Percentiles rank a stretch among this genome's conserved stretches.
Conservation (phyloP, 2,797 vertebrate species). For the Sardinella longiceps region DNA sequence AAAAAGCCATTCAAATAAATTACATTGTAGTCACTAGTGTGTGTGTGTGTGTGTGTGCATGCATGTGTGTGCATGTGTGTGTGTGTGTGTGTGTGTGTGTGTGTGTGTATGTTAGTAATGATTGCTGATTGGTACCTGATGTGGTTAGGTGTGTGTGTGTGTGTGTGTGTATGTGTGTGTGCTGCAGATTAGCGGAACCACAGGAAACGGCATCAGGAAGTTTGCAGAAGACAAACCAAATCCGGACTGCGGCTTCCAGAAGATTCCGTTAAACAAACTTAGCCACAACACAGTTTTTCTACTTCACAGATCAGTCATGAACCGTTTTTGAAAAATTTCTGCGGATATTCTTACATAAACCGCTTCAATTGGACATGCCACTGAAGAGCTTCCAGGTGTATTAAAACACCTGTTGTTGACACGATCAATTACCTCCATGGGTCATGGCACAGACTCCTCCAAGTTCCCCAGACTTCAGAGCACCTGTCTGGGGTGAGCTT, state of each 20-base stretch:
- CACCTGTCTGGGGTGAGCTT: conserved; percentile 32
- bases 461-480: not conserved
- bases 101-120: not conserved
- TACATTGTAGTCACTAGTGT: not conserved
- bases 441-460: not conserved
- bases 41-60: not conserved
- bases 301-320: not conserved
- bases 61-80: not conserved
- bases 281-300: not conserved
- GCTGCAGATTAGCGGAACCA: not conserved
- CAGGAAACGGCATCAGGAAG: conserved; percentile 14
- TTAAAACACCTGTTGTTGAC: conserved; percentile 1
- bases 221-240: not conserved
- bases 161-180: too few relatives aligned
- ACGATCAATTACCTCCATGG: not conserved
- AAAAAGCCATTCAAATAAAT: too few relatives aligned
- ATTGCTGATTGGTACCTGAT: conserved; percentile 1
- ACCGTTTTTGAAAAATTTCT: not conserved
- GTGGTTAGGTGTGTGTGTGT: conserved; percentile 22
- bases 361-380: not conserved
- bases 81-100: not conserved
- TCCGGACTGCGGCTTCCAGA: not conserved
- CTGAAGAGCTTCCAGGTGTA: not conserved
- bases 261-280: not conserved
- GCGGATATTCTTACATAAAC: conserved; percentile 2